Evolutionary conservation across 2,797 vertebrate species (phyloP), one percentile per base, ranked within the genome.

Genomic region (Phoeniculus purpureus): DNA sequence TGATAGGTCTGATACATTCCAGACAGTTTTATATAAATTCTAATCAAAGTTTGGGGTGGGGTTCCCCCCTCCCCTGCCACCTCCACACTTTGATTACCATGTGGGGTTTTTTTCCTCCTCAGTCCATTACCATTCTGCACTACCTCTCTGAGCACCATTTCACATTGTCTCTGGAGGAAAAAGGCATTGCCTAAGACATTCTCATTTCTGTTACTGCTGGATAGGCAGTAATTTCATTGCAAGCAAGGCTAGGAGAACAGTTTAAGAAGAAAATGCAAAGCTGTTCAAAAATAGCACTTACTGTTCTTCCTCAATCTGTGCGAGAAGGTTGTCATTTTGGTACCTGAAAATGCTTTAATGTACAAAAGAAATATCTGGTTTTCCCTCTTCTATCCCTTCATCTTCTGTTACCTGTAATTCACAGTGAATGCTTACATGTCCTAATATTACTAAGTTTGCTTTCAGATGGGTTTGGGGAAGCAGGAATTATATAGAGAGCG

Each of bases 181-280:
- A 86, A 90, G 56, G 27, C 62, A 81, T 65, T 74, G 55, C 47
- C 37, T 72, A 75, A 84, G 55, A 55, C 62, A 68, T 75, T 85
- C 67, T 75, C 60, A 60, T 91, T 95, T 92, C 81, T 85, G 72
- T 66, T 93, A 72, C 74, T 94, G 60, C 79, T 92, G 76, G 70
- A 76, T 89, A 92, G 76, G 71, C 29, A 86, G 70, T 94, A 89
- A 92, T 89, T 85, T 92, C 61, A 60, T 26, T 52, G 51, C 70
- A 87, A 94, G 59, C 5, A 81, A 61, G 29, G 54, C 47, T 74
- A 26, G 23, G 62, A 90, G 65, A 89, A 79, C 10, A 87, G 54
- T 82, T 93, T 70, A 72, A 60, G 65, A 37, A 60, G 61, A 90
- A 92, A 94, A 90, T 70, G 54, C 88, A 85, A 78, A 87, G 47